phyloP scores from a whole-genome alignment of 2,888 invertebrate genomes.

The Parnassius mnemosyne region DNA sequence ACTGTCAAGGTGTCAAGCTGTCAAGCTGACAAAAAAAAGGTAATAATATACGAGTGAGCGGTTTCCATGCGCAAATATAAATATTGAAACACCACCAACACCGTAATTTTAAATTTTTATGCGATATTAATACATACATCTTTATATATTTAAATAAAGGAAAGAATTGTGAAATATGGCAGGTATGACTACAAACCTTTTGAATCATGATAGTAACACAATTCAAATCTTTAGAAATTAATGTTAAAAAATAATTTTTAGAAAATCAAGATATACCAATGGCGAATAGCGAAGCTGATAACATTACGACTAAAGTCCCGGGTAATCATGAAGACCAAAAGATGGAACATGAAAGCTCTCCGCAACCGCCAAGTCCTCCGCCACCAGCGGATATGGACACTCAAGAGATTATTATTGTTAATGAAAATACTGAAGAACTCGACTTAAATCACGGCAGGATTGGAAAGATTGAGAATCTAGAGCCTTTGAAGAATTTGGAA shows the following conservation, averaged over 20 bases:
- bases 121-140: slow-evolving; percentile 5
- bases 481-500: slow-evolving; percentile 87
- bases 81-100: no score
- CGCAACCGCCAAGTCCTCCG: slow-evolving; percentile 52
- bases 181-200: slow-evolving; percentile 10
- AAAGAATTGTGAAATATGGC: slow-evolving; percentile 12
- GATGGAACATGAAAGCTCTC: slow-evolving; percentile 35
- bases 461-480: slow-evolving; percentile 91
- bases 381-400: slow-evolving; percentile 60
- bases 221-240: neutral
- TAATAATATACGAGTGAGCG: no score
- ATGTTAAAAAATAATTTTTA: slow-evolving; percentile 29
- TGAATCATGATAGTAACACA: neutral
- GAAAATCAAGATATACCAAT: slow-evolving; percentile 49
- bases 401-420: slow-evolving; percentile 83
- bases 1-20: no score
- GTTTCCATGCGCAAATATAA: no score
- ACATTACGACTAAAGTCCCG: slow-evolving; percentile 32
- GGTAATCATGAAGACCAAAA: slow-evolving; percentile 21
- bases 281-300: slow-evolving; percentile 39
- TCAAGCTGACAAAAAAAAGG: no score
- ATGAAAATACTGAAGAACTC: slow-evolving; percentile 85
- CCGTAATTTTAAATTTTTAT: slow-evolving; percentile 5
- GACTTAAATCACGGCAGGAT: slow-evolving; percentile 95
- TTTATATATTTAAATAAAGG: neutral